phyloP scores from a whole-genome alignment of 1,140 invertebrate genomes.

The Marisa cornuarietis region DNA sequence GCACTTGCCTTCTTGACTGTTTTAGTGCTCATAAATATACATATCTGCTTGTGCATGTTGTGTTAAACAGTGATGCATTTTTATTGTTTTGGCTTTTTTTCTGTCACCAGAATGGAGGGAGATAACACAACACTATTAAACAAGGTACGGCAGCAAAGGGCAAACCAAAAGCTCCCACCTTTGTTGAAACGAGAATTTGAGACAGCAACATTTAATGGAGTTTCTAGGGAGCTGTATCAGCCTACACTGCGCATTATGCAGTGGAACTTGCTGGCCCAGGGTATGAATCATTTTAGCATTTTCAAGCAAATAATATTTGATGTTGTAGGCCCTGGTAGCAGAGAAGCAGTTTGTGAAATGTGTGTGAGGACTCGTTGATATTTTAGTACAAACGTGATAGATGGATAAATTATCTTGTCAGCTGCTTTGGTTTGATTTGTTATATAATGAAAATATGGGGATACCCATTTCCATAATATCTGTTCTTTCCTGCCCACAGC shows the following conservation, averaged over 20 bases:
- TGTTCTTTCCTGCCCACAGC: slow-evolving; percentile 68
- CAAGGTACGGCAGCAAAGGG: slow-evolving; percentile 29
- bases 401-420: neutral
- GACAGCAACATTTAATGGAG: neutral
- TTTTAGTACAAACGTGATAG: no score
- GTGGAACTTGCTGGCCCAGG: slow-evolving; percentile 82
- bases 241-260: slow-evolving; percentile 73
- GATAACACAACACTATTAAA: neutral
- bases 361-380: no score
- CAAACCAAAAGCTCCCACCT: slow-evolving; percentile 37
- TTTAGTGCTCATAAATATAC: neutral
- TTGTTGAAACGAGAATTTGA: slow-evolving; percentile 42
- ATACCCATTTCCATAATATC: neutral
- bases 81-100: neutral
- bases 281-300: slow-evolving; percentile 64
- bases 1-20: no score
- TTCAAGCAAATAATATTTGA: no score
- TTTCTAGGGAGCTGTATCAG: neutral
- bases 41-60: neutral
- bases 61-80: neutral
- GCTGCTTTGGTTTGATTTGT: no score
- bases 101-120: neutral
- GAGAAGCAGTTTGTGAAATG: no score
- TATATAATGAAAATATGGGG: no score
- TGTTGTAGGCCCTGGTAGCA: no score